A percentile compares a stretch with the other conserved stretches of the same genome.
Evolutionary conservation across 2,888 invertebrate genomes (phyloP).

Genomic region (Hypselothyrea guttata): DNA sequence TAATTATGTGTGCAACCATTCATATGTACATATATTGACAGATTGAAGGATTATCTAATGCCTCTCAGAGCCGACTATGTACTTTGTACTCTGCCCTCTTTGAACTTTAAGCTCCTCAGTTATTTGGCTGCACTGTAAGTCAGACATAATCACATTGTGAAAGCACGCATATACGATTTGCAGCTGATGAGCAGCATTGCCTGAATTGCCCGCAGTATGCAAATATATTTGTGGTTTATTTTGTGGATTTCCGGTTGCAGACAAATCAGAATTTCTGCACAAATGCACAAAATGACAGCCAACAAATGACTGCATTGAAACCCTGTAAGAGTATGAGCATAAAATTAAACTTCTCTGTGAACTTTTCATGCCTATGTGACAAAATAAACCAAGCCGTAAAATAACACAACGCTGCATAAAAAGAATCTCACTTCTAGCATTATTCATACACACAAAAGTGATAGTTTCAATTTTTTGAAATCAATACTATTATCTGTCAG

Average conservation of each 20-base stretch:
- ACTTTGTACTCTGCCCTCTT: conserved; percentile 33
- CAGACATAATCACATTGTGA: conserved; percentile 14
- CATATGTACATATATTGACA: conserved; percentile 69
- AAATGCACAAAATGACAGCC: conserved; percentile 57
- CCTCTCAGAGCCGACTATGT: conserved; percentile 49
- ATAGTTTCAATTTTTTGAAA: conserved; percentile 1
- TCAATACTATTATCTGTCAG: conserved; percentile 1
- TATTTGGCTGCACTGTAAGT: conserved; percentile 44
- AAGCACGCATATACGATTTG: conserved; percentile 31
- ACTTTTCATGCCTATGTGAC: conserved; percentile 51
- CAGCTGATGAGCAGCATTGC: conserved; percentile 19
- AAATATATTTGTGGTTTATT: conserved; percentile 70
- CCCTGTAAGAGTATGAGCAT: too few relatives aligned
- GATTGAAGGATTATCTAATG: conserved; percentile 73
- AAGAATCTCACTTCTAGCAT: conserved; percentile 49
- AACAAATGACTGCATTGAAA: conserved; percentile 57
- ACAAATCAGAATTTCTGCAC: conserved; percentile 72
- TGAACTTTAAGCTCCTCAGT: conserved; percentile 56
- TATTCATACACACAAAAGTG: conserved; percentile 7
- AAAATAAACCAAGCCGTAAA: conserved; percentile 64
- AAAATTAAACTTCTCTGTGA: too few relatives aligned
- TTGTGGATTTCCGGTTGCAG: conserved; percentile 72
- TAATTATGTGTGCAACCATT: conserved; percentile 52
- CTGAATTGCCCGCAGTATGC: conserved; percentile 36
- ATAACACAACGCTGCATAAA: conserved; percentile 62